phyloP scores from a whole-genome alignment of 1,140 invertebrate species.

The Neodiprion virginianus region DNA sequence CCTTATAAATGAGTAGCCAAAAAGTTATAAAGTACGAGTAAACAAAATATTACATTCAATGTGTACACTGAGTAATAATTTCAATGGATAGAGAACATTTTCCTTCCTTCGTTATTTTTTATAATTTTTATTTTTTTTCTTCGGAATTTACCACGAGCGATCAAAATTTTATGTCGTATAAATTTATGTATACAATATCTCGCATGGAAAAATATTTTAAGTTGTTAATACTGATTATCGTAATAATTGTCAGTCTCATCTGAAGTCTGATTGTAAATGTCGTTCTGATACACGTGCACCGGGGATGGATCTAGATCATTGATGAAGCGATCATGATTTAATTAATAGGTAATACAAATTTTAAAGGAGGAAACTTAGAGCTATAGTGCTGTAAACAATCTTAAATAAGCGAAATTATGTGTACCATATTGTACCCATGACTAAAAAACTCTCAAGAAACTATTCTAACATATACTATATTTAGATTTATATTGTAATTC shows the following conservation, averaged over 20 bases:
- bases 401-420: conserved; percentile 34
- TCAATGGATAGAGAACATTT: background rate
- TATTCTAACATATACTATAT: conserved; percentile 21
- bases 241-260: conserved; percentile 54
- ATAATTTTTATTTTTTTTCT: conserved; percentile 20
- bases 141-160: conserved; percentile 32
- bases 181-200: conserved; percentile 43
- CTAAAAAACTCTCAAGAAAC: conserved; percentile 31
- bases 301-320: conserved; percentile 31
- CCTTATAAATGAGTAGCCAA: conserved; percentile 41
- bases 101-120: conserved; percentile 2
- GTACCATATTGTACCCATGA: conserved; percentile 29
- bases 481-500: conserved; percentile 31
- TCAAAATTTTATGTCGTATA: conserved; percentile 47
- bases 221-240: conserved; percentile 56
- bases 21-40: conserved; percentile 39
- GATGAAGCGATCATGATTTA: conserved; percentile 34
- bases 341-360: conserved; percentile 20
- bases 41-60: conserved; percentile 27
- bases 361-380: conserved; percentile 44
- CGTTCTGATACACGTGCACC: conserved; percentile 21
- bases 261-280: conserved; percentile 33
- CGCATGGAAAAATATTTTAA: conserved; percentile 50
- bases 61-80: conserved; percentile 15
- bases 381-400: conserved; percentile 38